phyloP scores from a whole-genome alignment of 2,113 vertebrate species.

The Scolopax mira region DNA sequence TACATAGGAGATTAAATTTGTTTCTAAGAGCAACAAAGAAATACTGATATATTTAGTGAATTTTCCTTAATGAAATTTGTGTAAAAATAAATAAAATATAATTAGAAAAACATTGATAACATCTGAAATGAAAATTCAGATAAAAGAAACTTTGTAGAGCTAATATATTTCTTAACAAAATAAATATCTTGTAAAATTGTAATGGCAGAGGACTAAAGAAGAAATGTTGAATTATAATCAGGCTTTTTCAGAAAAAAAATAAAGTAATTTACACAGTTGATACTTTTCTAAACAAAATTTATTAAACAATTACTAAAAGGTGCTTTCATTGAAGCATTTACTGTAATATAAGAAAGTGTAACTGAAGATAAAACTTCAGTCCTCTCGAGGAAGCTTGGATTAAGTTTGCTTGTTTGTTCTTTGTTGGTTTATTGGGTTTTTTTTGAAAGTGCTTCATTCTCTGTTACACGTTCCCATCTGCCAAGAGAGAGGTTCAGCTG shows the following conservation, averaged over 20 bases:
- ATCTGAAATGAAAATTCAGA: too few species aligned
- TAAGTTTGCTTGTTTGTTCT: background rate
- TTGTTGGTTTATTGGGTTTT: background rate
- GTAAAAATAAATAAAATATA: too few species aligned
- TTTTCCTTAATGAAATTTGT: too few species aligned
- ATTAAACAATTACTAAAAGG: background rate
- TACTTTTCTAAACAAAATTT: background rate
- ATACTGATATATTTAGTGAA: too few species aligned
- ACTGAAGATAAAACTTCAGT: background rate
- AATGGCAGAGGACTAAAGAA: too few species aligned
- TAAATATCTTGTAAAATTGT: too few species aligned
- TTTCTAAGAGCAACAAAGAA: too few species aligned
- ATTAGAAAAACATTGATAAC: too few species aligned
- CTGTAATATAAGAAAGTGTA: background rate
- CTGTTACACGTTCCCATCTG: fast-evolving
- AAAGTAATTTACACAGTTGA: background rate
- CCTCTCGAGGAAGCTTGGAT: background rate
- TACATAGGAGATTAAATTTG: too few species aligned
- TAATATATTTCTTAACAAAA: too few species aligned
- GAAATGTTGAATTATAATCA: background rate
- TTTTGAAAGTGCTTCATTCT: background rate
- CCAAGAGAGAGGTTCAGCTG: background rate
- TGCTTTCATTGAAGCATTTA: background rate
- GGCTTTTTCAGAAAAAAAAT: background rate
- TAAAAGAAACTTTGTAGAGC: too few species aligned